A percentile compares a stretch with the other conserved stretches of the same genome.
phyloP scores from a whole-genome alignment of 2,113 vertebrate species.

The Gallinago paraguaiae region DNA sequence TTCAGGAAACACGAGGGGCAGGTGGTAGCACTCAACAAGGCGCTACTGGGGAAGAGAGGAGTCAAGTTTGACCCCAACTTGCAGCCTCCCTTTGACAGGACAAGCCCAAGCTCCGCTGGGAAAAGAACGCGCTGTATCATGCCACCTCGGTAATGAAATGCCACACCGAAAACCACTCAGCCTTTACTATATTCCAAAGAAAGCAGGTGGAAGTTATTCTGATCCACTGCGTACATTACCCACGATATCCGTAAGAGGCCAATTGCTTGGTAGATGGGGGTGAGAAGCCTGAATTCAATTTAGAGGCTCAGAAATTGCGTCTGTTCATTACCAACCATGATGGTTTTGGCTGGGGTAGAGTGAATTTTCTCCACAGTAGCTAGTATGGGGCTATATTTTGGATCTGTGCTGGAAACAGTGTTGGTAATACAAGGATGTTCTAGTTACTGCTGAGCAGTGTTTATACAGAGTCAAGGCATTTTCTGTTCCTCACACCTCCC shows the following conservation, averaged over 20 bases:
- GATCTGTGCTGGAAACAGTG: background rate
- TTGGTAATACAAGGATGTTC: background rate
- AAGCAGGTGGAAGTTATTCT: background rate
- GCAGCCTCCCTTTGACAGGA: background rate
- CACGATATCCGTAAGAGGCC: background rate
- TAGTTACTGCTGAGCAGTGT: background rate
- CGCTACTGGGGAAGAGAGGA: background rate
- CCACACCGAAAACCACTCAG: background rate
- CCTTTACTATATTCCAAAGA: background rate
- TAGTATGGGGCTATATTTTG: background rate
- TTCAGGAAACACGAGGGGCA: background rate
- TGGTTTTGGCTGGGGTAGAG: background rate
- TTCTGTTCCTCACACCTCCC: background rate
- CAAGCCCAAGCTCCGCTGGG: background rate
- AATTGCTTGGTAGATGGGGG: background rate
- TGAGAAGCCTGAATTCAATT: background rate
- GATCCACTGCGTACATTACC: background rate
- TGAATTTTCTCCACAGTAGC: background rate
- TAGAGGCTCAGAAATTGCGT: background rate
- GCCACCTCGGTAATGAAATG: background rate
- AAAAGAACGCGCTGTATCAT: fast-evolving
- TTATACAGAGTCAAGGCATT: background rate
- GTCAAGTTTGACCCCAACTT: background rate
- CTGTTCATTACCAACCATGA: background rate
- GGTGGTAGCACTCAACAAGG: background rate